Percentiles rank a stretch among this genome's conserved stretches.
Conservation (phyloP, 1,140 invertebrate species). For the Micrasema longulum region DNA sequence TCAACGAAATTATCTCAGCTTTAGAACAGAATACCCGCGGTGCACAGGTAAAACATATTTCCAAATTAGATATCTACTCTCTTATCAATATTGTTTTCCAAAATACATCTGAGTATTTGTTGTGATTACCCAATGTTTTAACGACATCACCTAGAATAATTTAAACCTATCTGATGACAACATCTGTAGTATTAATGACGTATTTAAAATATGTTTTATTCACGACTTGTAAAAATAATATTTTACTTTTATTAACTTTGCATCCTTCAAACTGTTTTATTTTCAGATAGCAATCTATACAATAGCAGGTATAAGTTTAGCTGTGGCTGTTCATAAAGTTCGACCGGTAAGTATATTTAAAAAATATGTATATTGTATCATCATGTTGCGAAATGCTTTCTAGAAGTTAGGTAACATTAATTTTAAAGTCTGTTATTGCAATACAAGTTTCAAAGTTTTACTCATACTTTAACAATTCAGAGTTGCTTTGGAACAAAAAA, state of each 20-base stretch:
- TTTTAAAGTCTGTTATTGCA: no score
- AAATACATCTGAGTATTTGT: slow-evolving; percentile 6
- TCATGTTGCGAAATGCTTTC: no score
- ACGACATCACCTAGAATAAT: background rate
- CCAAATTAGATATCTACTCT: background rate
- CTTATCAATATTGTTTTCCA: slow-evolving; percentile 16
- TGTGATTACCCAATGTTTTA: slow-evolving; percentile 5
- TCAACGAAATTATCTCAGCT: slow-evolving; percentile 14
- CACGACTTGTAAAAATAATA: no score
- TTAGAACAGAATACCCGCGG: slow-evolving; percentile 39
- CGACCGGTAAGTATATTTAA: slow-evolving; percentile 61
- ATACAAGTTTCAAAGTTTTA: no score
- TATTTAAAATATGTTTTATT: background rate
- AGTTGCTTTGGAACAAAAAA: no score
- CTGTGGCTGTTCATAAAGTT: slow-evolving; percentile 64
- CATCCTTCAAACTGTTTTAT: slow-evolving; percentile 26
- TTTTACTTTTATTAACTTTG: no score
- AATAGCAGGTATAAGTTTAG: slow-evolving; percentile 63
- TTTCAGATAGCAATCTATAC: slow-evolving; percentile 67
- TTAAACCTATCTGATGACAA: background rate
- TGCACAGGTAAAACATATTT: slow-evolving; percentile 23
- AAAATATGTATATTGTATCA: no score
- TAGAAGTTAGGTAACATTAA: no score
- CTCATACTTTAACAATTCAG: no score
- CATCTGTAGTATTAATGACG: background rate